Evolutionary conservation across 1,140 invertebrate genomes (phyloP).

Genomic region (Stenopsyche tienmushanensis): DNA sequence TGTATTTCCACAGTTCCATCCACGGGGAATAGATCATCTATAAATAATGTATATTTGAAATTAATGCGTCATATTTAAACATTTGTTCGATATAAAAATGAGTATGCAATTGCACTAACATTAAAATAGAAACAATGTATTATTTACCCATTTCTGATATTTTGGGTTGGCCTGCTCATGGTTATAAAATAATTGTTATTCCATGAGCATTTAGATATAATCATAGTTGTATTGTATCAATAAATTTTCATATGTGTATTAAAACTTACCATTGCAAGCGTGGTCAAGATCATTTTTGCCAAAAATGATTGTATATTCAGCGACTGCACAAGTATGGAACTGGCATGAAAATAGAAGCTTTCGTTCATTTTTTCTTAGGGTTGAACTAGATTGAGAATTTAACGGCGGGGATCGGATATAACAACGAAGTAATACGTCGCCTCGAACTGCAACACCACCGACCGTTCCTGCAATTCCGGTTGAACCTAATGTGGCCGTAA

Average conservation of each 20-base stretch:
- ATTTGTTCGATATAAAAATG: no score
- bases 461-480: constrained; percentile 64
- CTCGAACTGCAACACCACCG: constrained; percentile 74
- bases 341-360: constrained; percentile 73
- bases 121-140: no score
- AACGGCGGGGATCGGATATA: constrained; percentile 66
- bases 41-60: no score
- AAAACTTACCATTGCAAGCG: constrained; percentile 69
- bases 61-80: no score
- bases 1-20: constrained; percentile 83
- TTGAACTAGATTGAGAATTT: constrained; percentile 44
- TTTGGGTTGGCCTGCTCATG: no score
- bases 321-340: constrained; percentile 91
- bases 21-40: constrained; percentile 65
- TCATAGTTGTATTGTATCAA: no score
- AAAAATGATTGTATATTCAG: constrained; percentile 80
- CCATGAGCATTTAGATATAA: no score
- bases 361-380: constrained; percentile 39
- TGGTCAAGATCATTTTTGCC: constrained; percentile 83
- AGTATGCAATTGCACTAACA: no score
- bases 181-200: no score
- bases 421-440: constrained; percentile 88
- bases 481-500: constrained; percentile 69
- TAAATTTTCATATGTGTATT: no score
- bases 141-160: no score